Evolutionary conservation across 1,140 invertebrate genomes (phyloP).

Genomic region (Lepidotrigona ventralis): DNA sequence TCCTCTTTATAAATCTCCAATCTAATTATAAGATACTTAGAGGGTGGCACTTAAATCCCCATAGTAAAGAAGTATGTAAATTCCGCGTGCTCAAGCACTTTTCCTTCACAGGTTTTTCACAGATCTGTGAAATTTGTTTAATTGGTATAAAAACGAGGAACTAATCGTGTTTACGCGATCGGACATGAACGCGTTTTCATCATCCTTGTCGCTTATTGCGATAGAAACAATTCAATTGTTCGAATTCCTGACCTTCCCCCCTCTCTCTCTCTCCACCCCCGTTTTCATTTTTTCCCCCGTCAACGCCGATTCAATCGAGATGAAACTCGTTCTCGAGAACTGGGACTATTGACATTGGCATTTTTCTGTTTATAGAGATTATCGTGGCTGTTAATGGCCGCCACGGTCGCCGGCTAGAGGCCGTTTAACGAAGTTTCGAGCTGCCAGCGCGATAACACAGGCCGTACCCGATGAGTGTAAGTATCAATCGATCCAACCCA

Average conservation of each 20-base stretch:
- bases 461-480: conserved; percentile 73
- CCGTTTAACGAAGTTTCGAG: conserved; percentile 54
- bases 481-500: conserved; percentile 46
- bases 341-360: conserved; percentile 35
- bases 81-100: no score
- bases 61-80: no score
- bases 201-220: no score
- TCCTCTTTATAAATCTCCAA: no score
- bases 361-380: conserved; percentile 53
- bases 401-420: conserved; percentile 56
- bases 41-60: no score
- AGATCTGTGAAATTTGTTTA: background rate
- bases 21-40: no score
- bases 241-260: no score
- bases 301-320: background rate
- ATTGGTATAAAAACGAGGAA: background rate
- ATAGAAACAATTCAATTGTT: background rate
- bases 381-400: conserved; percentile 56
- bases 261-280: no score
- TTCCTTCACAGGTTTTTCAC: no score
- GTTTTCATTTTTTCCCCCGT: no score
- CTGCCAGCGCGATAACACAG: conserved; percentile 62
- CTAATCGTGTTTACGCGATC: background rate
- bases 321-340: background rate
- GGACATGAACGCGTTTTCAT: background rate